Base-by-base conservation (phyloP, 1,140 invertebrate species). In the Idris sp. region DNA sequence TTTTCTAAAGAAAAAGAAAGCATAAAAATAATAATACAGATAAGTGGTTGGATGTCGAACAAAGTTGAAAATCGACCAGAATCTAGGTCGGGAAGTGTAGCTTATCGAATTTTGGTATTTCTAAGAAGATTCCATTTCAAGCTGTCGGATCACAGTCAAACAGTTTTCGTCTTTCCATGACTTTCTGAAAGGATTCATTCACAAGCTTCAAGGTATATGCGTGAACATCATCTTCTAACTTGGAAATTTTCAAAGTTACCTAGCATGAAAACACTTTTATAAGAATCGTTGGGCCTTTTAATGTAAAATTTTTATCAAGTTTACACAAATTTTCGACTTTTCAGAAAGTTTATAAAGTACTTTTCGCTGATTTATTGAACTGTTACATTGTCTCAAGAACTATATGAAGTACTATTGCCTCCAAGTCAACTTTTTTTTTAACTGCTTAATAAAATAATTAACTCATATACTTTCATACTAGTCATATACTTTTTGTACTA, bases 41-140 rank as follows among this genome's bases (percentile, higher is more conserved):
- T 65, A 44, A 53, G 64, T 54, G 33, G 38, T 65, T 25, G 58
- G 44, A 59, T 30, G 51, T 62, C 44, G 46, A 43, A 58, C 43
- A 65, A 75, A 75, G 59, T 71, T 67, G 38, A 44, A 65, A 76
- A 76, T 69, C 53, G 59, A 67, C 44, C 44, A 58, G 65, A 71
- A 65, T 71, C 53, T 56, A 40, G 59, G 65, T 69, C 64, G 64
- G 59, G 51, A 35, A 67, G 67, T 51, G 46, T 15, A 65, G 73
- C 76, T 78, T 75, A 73, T 78, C 67, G 68, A 78, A 73, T 68
- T 31, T 35, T 15, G 40, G 59, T 61, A 68, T 74, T 49, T 62
- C 58, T 46, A 67, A 54, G 56, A 58, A 68, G 64, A 78, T 75
- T 78, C 65, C 62, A 76, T 78, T 73, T 73, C 43, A 69, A 76